Evolutionary conservation across 1,140 invertebrate genomes (phyloP), one percentile per base, ranked within the genome.

Genomic region (Zophobas morio): DNA sequence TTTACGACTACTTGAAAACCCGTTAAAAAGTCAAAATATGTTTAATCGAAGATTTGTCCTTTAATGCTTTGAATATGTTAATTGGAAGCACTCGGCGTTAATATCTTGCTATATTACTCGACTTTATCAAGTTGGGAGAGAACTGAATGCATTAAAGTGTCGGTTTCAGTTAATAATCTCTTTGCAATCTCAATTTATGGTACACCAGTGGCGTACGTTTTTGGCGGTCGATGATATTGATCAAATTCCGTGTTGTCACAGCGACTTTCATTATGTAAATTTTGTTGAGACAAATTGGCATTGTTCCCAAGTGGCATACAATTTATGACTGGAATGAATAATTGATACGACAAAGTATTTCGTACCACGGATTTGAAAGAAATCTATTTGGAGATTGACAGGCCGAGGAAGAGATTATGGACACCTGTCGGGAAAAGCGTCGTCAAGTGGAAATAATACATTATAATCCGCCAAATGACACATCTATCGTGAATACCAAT

Each of bases 51-150:
- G 40, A 42, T 66, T 66, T 66, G 37, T 40, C 39, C 8, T 74
- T 70, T 70, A 66, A 78, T 54, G 60, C 39, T 32, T 53, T 74
- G 42, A 75, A 63, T 75, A 78, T 78, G 77, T 70, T 70, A 78
- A 78, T 73, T 63, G 32, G 33, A 1, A 39, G 6, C 37, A 51
- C 54, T 49, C 33, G 51, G 5, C n/a, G 8, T 20, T 77, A 72
- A 51, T 72, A 72, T 70, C 20, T 37, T 72, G 4, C 49, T 63
- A 34, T 63, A 6, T 20, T 20, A 20, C 20, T 0, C 20, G 20
- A 20, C 20, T 20, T 20, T 20, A 20, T 20, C 20, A 20, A 20
- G 20, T 20, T 20, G 20, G 20, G 20, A 20, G 20, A 20, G 20
- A 20, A 20, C 20, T 20, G 20, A 20, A 20, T 20, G 20, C 20